Evolutionary conservation across 2,113 vertebrate species (phyloP).

Genomic region (Plectropomus leopardus): DNA sequence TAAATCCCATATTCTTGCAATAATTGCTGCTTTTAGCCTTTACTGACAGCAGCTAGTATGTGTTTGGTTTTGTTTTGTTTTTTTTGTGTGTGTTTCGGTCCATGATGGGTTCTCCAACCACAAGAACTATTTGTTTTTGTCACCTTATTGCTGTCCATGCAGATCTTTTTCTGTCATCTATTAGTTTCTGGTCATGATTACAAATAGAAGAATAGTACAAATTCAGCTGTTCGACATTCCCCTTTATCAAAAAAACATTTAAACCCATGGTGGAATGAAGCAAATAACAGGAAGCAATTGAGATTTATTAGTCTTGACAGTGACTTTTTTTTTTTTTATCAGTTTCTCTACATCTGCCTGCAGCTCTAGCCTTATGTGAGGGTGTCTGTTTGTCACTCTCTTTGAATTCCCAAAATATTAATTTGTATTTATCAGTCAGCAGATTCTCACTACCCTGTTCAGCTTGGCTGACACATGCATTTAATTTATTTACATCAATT

Average conservation of each 20-base stretch:
- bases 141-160: not conserved
- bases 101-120: too few species aligned
- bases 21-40: not conserved
- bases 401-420: not conserved
- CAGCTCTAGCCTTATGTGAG: not conserved
- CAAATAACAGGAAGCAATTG: conserved; percentile 28
- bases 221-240: conserved; percentile 2
- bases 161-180: not conserved
- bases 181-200: not conserved
- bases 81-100: not conserved
- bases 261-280: conserved; percentile 4
- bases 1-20: not conserved
- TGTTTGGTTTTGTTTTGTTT: not conserved
- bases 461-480: not conserved
- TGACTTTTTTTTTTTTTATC: not conserved
- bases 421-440: not conserved
- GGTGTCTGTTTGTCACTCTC: not conserved
- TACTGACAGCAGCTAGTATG: not conserved
- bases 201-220: not conserved
- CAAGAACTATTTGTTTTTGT: not conserved
- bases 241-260: not conserved
- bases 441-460: not conserved
- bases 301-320: conserved; percentile 12
- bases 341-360: not conserved
- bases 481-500: not conserved